Conservation (phyloP, 1,140 invertebrate genomes). For the Phymorhynchus buccinoides region DNA sequence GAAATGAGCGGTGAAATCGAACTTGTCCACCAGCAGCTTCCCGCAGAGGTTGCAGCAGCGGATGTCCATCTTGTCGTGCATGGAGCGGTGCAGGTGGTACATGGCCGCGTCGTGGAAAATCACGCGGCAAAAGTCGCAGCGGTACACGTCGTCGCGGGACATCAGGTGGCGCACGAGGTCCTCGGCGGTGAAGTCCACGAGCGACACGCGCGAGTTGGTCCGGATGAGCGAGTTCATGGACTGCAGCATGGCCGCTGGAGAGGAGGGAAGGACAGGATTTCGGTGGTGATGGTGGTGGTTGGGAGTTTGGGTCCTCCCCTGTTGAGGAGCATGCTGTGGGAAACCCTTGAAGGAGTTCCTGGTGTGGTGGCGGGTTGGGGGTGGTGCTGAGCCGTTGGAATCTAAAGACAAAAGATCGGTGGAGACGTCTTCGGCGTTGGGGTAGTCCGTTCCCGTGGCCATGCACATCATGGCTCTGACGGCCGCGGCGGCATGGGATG, state of each 20-base stretch:
- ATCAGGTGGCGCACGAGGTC: constrained; percentile 59
- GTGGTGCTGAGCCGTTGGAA: background rate
- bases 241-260: constrained; percentile 28
- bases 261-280: background rate
- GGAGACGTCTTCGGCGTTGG: background rate
- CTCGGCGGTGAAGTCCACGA: constrained; percentile 57
- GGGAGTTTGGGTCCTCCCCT: no score
- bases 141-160: constrained; percentile 60
- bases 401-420: background rate
- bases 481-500: constrained; percentile 18
- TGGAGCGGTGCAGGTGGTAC: constrained; percentile 63
- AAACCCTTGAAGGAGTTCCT: no score
- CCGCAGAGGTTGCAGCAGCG: constrained; percentile 63
- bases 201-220: constrained; percentile 51
- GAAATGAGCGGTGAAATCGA: constrained; percentile 63
- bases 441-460: constrained; percentile 20
- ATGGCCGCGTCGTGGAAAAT: constrained; percentile 63
- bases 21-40: constrained; percentile 58
- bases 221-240: constrained; percentile 46
- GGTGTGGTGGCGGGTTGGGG: no score
- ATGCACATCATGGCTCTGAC: constrained; percentile 28
- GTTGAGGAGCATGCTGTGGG: no score
- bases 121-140: constrained; percentile 62
- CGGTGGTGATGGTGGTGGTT: background rate
- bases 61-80: constrained; percentile 65